Conservation (phyloP, 2,797 vertebrate genomes). For the Myiothlypis coronata region DNA sequence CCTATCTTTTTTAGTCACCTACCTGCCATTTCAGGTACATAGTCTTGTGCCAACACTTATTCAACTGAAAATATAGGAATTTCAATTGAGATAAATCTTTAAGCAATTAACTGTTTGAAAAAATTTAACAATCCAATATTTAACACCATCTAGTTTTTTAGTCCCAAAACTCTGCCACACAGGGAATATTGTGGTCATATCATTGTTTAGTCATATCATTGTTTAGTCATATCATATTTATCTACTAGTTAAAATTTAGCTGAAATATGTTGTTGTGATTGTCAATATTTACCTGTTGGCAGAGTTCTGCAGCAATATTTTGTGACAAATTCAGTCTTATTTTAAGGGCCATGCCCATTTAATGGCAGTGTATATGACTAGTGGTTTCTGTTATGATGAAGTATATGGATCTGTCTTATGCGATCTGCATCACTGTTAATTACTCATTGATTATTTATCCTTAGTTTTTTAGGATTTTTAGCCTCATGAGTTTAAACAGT, state of each 20-base stretch:
- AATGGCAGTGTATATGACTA: fast-evolving
- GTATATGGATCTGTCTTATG: not conserved
- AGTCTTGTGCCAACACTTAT: not conserved
- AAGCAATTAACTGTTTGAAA: not conserved
- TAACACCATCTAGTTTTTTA: not conserved
- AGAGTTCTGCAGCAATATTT: not conserved
- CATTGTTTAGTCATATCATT: not conserved
- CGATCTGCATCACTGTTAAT: not conserved
- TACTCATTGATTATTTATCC: not conserved
- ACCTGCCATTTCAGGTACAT: not conserved
- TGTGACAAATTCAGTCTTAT: not conserved
- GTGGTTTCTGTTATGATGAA: not conserved
- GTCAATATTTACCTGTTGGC: not conserved
- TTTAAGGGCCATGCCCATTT: not conserved
- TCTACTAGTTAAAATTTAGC: not conserved
- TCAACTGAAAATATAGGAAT: not conserved
- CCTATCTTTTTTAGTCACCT: not conserved
- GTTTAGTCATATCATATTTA: not conserved
- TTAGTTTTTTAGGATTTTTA: not conserved
- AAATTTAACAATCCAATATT: not conserved
- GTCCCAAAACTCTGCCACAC: not conserved
- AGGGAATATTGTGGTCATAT: not conserved
- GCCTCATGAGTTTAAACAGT: not conserved
- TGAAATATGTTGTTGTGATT: not conserved
- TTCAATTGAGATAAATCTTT: not conserved